Evolutionary conservation across 2,888 invertebrate genomes (phyloP).

Genomic region (Drosophila anomelani): DNA sequence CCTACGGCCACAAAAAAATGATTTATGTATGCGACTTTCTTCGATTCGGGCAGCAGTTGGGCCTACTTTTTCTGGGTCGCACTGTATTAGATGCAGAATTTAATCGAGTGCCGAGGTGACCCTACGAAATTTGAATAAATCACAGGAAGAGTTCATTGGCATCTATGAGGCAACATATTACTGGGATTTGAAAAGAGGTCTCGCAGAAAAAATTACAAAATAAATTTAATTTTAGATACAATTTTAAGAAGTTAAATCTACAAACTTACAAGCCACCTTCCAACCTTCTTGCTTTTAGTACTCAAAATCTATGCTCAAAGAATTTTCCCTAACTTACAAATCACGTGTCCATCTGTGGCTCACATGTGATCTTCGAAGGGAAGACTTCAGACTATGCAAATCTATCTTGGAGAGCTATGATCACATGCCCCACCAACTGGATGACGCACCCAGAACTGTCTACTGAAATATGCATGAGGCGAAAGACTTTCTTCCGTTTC

Average conservation of each 20-base stretch:
- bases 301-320: constrained; percentile 62
- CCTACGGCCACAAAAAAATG: constrained; percentile 62
- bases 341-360: constrained; percentile 60
- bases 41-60: constrained; percentile 36
- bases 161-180: background rate
- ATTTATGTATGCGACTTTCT: constrained; percentile 78
- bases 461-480: constrained; percentile 72
- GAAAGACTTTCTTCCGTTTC: constrained; percentile 81
- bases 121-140: constrained; percentile 21
- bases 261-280: background rate
- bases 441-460: constrained; percentile 63
- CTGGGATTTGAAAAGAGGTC: background rate
- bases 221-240: background rate
- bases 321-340: background rate
- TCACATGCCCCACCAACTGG: constrained; percentile 12
- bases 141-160: constrained; percentile 30
- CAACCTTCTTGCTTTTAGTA: background rate
- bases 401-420: constrained; percentile 16
- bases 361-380: constrained; percentile 36
- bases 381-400: constrained; percentile 44
- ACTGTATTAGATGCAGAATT: constrained; percentile 30
- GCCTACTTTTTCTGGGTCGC: constrained; percentile 24
- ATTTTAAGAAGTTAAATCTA: background rate
- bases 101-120: constrained; percentile 13
- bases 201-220: constrained; percentile 1